Conservation (phyloP, 2,113 vertebrate species). For the Phrynocephalus versicolor region DNA sequence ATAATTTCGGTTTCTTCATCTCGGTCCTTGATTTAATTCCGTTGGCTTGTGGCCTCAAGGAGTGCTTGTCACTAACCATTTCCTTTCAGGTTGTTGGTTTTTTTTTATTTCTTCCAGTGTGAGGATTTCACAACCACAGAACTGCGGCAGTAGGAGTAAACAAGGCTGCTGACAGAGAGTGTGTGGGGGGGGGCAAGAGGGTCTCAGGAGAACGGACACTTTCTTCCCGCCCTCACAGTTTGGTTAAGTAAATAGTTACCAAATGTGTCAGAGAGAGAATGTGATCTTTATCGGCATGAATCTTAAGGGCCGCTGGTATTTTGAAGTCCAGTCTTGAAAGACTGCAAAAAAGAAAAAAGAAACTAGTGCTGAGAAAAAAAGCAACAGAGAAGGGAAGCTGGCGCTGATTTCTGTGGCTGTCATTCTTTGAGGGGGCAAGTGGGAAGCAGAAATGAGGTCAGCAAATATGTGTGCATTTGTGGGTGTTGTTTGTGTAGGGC, state of each 20-base stretch:
- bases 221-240: constrained; percentile 59
- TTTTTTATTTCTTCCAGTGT: no score
- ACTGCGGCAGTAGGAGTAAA: constrained; percentile 72
- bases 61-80: constrained; percentile 74
- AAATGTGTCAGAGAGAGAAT: constrained; percentile 57
- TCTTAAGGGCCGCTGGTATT: constrained; percentile 41
- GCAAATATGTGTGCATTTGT: background rate
- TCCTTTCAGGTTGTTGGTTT: constrained; percentile 68
- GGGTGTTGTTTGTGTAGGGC: no score
- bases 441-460: background rate
- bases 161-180: constrained; percentile 43
- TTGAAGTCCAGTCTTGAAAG: constrained; percentile 17
- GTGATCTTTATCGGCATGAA: constrained; percentile 40
- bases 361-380: background rate
- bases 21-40: constrained; percentile 65
- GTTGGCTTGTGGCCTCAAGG: constrained; percentile 73
- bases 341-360: background rate
- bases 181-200: constrained; percentile 22
- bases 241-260: constrained; percentile 70
- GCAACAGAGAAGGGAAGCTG: background rate
- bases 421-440: background rate
- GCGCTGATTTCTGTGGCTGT: background rate
- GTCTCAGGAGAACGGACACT: constrained; percentile 68
- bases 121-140: constrained; percentile 75
- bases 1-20: constrained; percentile 65